Evolutionary conservation across 2,797 vertebrate species (phyloP).

Genomic region (Threskiornis aethiopicus): DNA sequence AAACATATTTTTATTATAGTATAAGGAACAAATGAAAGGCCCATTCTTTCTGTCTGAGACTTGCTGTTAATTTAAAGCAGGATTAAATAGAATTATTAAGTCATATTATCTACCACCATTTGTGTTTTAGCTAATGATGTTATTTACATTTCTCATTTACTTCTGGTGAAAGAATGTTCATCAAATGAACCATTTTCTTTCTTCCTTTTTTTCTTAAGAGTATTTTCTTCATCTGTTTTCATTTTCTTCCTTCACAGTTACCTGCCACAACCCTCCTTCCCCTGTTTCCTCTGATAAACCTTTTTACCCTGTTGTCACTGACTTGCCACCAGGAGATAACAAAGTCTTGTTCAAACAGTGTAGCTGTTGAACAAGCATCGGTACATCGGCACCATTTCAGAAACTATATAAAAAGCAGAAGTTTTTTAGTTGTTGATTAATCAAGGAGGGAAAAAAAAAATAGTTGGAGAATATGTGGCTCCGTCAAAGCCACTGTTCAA

Average conservation of each 20-base stretch:
- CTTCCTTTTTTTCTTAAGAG: background rate
- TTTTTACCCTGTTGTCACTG: background rate
- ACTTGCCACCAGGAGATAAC: constrained; percentile 5
- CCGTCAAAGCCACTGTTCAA: background rate
- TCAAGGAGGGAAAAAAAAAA: background rate
- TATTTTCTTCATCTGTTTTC: background rate
- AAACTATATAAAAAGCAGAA: background rate
- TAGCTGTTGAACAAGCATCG: constrained; percentile 6
- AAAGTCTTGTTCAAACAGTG: constrained; percentile 12
- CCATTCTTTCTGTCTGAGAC: background rate
- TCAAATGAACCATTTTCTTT: background rate
- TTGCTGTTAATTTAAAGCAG: background rate
- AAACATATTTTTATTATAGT: background rate
- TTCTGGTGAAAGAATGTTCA: background rate
- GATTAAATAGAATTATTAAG: background rate
- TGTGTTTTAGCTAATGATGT: background rate
- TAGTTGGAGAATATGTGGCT: background rate
- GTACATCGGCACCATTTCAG: background rate
- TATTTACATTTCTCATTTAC: background rate
- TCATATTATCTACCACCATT: accelerated
- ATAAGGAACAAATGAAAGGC: background rate
- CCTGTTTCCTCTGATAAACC: background rate
- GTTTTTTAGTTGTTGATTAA: constrained; percentile 16
- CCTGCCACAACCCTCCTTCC: background rate
- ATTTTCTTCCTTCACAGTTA: background rate